phyloP scores from a whole-genome alignment of 2,113 vertebrate genomes.

The Malurus melanocephalus region DNA sequence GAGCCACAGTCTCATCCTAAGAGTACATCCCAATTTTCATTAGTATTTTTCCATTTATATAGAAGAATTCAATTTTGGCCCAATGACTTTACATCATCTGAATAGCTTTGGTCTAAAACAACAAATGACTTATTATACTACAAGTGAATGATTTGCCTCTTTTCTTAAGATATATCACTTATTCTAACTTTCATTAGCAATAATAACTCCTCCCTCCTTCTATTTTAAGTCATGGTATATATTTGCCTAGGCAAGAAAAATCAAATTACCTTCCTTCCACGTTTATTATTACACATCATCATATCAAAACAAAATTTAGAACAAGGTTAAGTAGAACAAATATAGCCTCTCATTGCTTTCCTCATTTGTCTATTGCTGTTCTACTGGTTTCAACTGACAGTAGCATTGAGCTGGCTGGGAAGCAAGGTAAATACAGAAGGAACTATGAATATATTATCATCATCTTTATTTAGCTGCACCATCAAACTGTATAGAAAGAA shows the following conservation, averaged over 20 bases:
- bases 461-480: background rate
- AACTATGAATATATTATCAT: background rate
- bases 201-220: background rate
- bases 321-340: background rate
- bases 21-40: background rate
- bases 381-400: conserved; percentile 19
- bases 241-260: background rate
- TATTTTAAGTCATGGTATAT: background rate
- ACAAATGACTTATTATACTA: conserved; percentile 49
- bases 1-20: background rate
- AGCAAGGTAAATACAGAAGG: conserved; percentile 6
- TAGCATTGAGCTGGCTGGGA: background rate
- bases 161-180: background rate
- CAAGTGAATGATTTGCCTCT: conserved; percentile 37
- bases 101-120: background rate
- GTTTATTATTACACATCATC: background rate
- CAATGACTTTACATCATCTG: background rate
- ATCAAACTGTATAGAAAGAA: background rate
- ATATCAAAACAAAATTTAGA: background rate
- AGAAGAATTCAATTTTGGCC: background rate
- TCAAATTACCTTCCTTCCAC: conserved; percentile 8
- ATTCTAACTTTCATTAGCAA: background rate
- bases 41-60: background rate
- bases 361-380: background rate
- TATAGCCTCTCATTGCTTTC: background rate